Conservation (phyloP, 2,797 vertebrate genomes). For the Tangara arthus region DNA sequence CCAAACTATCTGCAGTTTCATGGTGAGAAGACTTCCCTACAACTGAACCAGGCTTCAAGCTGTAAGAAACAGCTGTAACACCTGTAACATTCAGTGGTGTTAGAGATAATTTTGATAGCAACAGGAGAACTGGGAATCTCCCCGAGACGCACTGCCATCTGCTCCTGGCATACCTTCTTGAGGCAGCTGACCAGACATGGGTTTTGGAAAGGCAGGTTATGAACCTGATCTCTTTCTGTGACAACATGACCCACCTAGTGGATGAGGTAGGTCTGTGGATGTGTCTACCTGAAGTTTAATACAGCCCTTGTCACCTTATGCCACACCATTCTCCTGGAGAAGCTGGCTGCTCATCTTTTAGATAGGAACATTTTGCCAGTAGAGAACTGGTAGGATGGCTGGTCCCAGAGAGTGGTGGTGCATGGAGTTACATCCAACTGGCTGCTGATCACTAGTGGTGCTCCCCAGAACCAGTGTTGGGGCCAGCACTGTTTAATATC, state of each 20-base stretch:
- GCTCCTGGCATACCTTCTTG: neutral
- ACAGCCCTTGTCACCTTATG: neutral
- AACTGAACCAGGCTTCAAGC: neutral
- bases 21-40: neutral
- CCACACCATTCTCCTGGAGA: neutral
- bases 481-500: neutral
- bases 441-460: rapidly evolving
- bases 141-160: neutral
- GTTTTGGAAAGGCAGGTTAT: neutral
- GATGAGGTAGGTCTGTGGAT: neutral
- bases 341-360: neutral
- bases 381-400: neutral
- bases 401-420: neutral
- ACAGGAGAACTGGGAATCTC: neutral
- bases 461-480: neutral
- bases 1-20: neutral
- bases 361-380: rapidly evolving
- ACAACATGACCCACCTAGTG: neutral
- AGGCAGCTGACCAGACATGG: neutral
- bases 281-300: neutral
- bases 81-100: neutral
- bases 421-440: neutral
- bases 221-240: neutral
- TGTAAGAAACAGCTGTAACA: neutral
- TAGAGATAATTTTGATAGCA: neutral